Evolutionary conservation across 2,888 invertebrate genomes (phyloP).

Genomic region (Caenorhabditis sp.): DNA sequence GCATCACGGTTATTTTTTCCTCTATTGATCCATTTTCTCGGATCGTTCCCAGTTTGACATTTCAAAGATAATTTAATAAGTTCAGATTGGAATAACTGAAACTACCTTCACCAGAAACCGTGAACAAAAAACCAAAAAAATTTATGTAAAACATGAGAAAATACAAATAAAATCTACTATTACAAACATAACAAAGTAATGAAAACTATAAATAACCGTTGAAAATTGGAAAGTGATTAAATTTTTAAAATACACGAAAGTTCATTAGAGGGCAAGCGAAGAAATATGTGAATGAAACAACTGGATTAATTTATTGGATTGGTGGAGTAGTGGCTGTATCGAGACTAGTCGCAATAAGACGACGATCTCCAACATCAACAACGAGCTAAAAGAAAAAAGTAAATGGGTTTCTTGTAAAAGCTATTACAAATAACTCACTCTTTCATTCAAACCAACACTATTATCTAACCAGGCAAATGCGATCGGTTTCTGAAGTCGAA

Average conservation of each 20-base stretch:
- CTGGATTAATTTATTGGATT: constrained; percentile 35
- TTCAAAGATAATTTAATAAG: no score
- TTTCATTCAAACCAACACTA: constrained; percentile 44
- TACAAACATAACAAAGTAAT: neutral
- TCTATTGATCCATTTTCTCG: no score
- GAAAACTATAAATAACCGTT: neutral
- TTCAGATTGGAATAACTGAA: no score
- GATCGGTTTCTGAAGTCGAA: constrained; percentile 70
- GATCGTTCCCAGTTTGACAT: no score
- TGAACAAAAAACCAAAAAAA: constrained; percentile 16
- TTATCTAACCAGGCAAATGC: constrained; percentile 73
- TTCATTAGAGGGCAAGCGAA: neutral
- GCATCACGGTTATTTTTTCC: no score
- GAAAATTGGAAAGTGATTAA: neutral
- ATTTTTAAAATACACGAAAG: neutral
- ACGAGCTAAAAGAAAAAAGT: constrained; percentile 49
- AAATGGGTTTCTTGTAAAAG: neutral
- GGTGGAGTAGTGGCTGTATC: constrained; percentile 49
- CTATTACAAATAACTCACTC: constrained; percentile 15
- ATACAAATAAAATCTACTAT: neutral
- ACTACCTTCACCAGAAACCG: no score
- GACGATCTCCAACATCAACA: constrained; percentile 58
- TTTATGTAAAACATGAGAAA: constrained; percentile 5
- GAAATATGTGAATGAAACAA: neutral
- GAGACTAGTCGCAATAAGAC: constrained; percentile 48